A percentile compares a stretch with the other conserved stretches of the same genome.
Conservation (phyloP, 2,113 vertebrate genomes). For the Paratilapia polleni region DNA sequence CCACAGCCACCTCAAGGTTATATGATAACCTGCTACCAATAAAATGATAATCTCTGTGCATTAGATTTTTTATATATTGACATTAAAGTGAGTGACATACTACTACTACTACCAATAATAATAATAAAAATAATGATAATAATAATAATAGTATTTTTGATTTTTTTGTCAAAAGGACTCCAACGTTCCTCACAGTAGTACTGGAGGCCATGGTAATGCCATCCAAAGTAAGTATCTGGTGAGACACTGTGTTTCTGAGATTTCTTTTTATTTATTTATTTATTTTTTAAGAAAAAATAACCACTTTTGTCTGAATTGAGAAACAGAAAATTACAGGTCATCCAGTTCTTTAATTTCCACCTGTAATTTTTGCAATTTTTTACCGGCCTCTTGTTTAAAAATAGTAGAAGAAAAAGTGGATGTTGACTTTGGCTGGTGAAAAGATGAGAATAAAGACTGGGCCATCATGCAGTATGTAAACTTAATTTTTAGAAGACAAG, state of each 20-base stretch:
- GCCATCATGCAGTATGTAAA: background rate
- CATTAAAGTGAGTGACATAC: too few relatives aligned
- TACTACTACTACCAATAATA: too few relatives aligned
- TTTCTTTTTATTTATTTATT: too few relatives aligned
- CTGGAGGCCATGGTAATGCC: background rate
- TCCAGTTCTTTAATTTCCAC: background rate
- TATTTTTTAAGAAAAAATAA: too few relatives aligned
- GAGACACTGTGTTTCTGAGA: background rate
- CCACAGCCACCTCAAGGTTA: too few relatives aligned
- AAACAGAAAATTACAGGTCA: background rate
- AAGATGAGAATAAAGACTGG: background rate
- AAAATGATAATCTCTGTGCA: too few relatives aligned
- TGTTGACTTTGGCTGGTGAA: background rate
- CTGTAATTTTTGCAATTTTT: background rate
- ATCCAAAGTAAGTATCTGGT: background rate
- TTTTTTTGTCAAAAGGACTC: background rate
- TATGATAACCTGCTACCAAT: too few relatives aligned
- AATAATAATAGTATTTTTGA: too few relatives aligned
- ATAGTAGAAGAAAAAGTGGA: background rate
- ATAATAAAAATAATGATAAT: too few relatives aligned
- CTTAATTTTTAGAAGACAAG: background rate
- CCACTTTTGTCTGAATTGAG: background rate
- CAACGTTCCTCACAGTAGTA: accelerated
- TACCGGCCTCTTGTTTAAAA: background rate
- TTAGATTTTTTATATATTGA: too few relatives aligned